Evolutionary conservation across 2,888 invertebrate genomes (phyloP), one percentile per base, ranked within the genome.

Genomic region (Drosophila tanythrix): DNA sequence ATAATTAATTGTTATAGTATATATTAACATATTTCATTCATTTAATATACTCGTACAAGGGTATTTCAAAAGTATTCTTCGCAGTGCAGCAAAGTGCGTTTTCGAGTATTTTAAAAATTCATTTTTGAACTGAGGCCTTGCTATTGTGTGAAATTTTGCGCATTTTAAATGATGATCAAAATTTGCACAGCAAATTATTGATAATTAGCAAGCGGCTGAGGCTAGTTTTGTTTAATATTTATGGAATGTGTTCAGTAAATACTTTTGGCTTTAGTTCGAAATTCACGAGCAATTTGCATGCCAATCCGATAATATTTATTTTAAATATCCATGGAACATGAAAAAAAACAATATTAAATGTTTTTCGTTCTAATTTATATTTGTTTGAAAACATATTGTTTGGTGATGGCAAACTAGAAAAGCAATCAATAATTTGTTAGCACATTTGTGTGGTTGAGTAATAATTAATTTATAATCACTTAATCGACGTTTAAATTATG

Each of bases 201-300:
- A 76, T 73, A 76, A 83, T 83, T 87, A 65, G 67, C 35, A 15
- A 53, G 46, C 48, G 57, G 36, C 35, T 6, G n/a, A 35, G 50
- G 31, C 53, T 51, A 38, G 18, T 38, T 27, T 18, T 40, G 48
- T 25, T 25, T 8, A 11, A 55, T 46, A 46, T 33, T 55, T 29
- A n/a, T 51, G 4, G 38, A 31, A 36, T 33, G 15, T 55, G 43
- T 31, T 21, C 29, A 38, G 25, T 33, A 21, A 46, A 70, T 11
- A 43, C 13, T 52, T 46, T 56, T 15, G 55, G 27, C 21, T 27
- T 56, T 27, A n/a, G 18, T 8, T 38, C 2, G 51, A 62, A 48
- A 64, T 61, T 25, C 10, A 67, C 65, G 40, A 36, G 53, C 57
- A 60, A 75, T 83, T 81, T 60, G 52, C 40, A 74, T 75, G 73